A percentile compares a stretch with the other conserved stretches of the same genome.
These are phyloP conservation scores for Gymnocheta viridis DNA, from an alignment of 2,888 invertebrate species.

Conservation along the genomic window DNA sequence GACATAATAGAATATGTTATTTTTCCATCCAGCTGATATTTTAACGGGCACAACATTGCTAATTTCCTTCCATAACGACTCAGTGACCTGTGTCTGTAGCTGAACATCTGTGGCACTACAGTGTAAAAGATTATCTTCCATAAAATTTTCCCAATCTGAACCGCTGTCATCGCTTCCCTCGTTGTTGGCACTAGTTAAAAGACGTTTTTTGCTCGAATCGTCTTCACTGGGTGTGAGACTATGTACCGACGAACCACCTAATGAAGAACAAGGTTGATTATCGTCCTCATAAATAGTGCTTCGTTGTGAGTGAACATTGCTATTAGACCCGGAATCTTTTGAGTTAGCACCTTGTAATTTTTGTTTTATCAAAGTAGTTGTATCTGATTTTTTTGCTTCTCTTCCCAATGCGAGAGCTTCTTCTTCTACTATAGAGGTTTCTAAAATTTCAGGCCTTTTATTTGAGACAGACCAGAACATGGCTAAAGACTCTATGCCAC, in stretches of 20 bases:
- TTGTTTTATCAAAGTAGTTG: conserved; percentile 72
- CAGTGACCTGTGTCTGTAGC: conserved; percentile 85
- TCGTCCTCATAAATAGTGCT: conserved; percentile 78
- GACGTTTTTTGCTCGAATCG: conserved; percentile 75
- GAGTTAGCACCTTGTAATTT: conserved; percentile 69
- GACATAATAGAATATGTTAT: conserved; percentile 77
- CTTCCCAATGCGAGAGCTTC: conserved; percentile 66
- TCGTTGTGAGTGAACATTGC: conserved; percentile 82
- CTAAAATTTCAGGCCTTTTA: conserved; percentile 83
- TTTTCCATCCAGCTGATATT: conserved; percentile 79
- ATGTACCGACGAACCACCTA: conserved; percentile 79
- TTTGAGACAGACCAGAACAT: conserved; percentile 86
- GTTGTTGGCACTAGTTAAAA: conserved; percentile 70
- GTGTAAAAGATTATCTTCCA: conserved; percentile 76
- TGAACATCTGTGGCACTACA: conserved; percentile 73
- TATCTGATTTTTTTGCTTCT: conserved; percentile 73
- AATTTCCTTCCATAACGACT: conserved; percentile 88
- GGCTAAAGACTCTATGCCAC: conserved; percentile 88
- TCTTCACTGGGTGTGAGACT: conserved; percentile 79
- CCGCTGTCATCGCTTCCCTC: conserved; percentile 80
- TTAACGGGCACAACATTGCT: conserved; percentile 80
- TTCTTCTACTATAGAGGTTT: conserved; percentile 68
- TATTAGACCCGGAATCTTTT: conserved; percentile 30
- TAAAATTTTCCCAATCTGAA: conserved; percentile 88
- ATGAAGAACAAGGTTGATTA: conserved; percentile 76